Percentiles rank a stretch among this genome's conserved stretches.
phyloP scores from a whole-genome alignment of 1,140 invertebrate species.

The Thaumatotibia leucotreta region DNA sequence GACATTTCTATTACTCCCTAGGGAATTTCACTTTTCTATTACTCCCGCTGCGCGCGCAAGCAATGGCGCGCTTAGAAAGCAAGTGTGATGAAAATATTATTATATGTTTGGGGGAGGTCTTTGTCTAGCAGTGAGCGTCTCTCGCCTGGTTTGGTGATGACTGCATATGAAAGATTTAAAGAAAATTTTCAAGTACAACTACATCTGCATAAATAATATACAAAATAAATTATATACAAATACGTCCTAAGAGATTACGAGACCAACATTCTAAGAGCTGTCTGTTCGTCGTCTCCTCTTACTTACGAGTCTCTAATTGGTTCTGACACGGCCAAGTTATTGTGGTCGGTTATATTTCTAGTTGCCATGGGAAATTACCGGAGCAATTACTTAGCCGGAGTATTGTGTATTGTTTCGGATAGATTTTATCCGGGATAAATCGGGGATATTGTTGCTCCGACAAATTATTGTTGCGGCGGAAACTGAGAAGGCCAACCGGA shows the following conservation, averaged over 20 bases:
- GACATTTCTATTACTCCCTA: too few relatives aligned
- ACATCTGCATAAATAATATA: too few relatives aligned
- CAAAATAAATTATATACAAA: not conserved
- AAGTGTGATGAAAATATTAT: too few relatives aligned
- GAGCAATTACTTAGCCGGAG: slow-evolving; percentile 1
- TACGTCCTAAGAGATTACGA: not conserved
- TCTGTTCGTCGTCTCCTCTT: not conserved
- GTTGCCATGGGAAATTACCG: slow-evolving; percentile 11
- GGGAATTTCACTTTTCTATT: too few relatives aligned
- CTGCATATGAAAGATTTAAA: too few relatives aligned
- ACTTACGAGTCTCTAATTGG: not conserved
- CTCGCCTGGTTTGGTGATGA: too few relatives aligned
- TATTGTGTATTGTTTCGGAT: slow-evolving; percentile 5
- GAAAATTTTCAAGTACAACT: too few relatives aligned
- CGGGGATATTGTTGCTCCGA: slow-evolving; percentile 2
- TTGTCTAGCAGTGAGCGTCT: too few relatives aligned
- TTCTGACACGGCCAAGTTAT: not conserved
- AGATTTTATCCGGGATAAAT: slow-evolving; percentile 8
- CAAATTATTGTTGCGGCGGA: not conserved
- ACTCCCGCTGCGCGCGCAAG: too few relatives aligned
- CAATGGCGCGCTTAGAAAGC: too few relatives aligned
- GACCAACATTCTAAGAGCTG: not conserved
- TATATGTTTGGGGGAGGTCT: too few relatives aligned
- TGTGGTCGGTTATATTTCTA: slow-evolving; percentile 8
- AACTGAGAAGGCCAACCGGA: not conserved